Evolutionary conservation across 2,797 vertebrate genomes (phyloP), one percentile per base, ranked within the genome.

Genomic region (Vespertilio murinus): DNA sequence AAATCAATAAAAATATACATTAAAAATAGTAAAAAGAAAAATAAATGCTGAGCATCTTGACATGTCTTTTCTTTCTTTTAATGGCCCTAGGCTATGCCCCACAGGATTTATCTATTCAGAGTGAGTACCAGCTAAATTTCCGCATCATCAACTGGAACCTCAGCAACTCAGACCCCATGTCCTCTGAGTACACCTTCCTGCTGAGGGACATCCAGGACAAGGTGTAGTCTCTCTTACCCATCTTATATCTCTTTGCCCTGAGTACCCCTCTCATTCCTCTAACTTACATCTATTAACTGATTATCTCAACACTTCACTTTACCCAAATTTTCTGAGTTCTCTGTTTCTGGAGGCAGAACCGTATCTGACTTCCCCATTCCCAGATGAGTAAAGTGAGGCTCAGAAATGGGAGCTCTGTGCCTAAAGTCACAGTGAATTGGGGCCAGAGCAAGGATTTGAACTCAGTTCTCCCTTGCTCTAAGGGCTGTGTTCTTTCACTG

Each of bases 41-140:
- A 28, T 80, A 52, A 67, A 33, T 42, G 1, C 9, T 30, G 35
- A 83, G 56, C 28, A 25, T 35, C 14, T 65, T 54, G 25, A 3
- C 1, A 35, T n/a, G 11, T 64, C 22, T 89, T 70, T 61, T 70
- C 40, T 71, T 56, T 22, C 10, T 64, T 56, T 78, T 22, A 20
- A 54, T 87, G 93, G 40, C 78, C 54, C 10, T 61, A 96, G 94
- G 90, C 71, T 90, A 91, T 12, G 40, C 52, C 4, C 81, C 81
- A 20, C 90, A 81, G 61, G 74, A 56, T 45, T 16, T 2, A 17
- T n/a, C 78, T 8, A 13, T 7, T 69, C 38, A 38, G 78, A 70
- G 35, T 0, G 23, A 96, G 42, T 96, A 96, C 85, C 94, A 90
- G 74, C 61, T 97, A 5, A 22, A 61, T n/a, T 96, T 97, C 85